These are phyloP conservation scores for Calvadosia cruxmelitensis DNA, from an alignment of 30 jellyfish, hydroid and myxozoan species.

Conservation along the genomic window DNA sequence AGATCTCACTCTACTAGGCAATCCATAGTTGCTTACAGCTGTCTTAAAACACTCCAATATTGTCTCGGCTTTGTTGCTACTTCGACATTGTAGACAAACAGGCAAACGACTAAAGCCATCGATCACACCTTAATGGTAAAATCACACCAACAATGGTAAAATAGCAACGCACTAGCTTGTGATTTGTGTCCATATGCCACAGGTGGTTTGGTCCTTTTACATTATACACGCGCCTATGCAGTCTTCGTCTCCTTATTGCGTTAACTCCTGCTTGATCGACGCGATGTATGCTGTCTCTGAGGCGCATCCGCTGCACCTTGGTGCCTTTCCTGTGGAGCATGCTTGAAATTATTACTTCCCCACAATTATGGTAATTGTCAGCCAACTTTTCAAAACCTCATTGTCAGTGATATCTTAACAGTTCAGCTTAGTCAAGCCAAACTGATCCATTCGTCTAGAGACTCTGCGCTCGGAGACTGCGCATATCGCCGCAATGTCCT, in stretches of 20 bases:
- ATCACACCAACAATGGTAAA: conserved; percentile 9
- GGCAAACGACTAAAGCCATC: conserved; percentile 42
- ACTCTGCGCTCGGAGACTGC: conserved; percentile 34
- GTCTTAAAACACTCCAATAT: conserved; percentile 3
- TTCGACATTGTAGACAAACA: conserved; percentile 21
- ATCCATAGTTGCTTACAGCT: conserved; percentile 32
- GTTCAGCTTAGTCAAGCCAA: conserved; percentile 18
- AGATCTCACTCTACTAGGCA: conserved; percentile 37
- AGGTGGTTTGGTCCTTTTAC: conserved; percentile 51
- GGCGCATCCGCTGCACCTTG: conserved; percentile 10
- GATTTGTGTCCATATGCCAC: conserved; percentile 52
- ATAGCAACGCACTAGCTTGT: conserved; percentile 35
- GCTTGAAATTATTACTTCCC: no score
- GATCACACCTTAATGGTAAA: conserved; percentile 30
- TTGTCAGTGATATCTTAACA: conserved; percentile 18
- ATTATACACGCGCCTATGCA: conserved; percentile 30
- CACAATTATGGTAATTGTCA: no score
- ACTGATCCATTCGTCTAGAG: conserved; percentile 31
- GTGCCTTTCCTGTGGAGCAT: no score
- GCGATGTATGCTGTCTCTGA: conserved; percentile 14
- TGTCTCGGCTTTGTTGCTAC: conserved; percentile 17
- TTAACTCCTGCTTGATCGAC: no score
- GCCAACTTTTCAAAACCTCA: no score
- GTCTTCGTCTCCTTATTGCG: conserved; percentile 12
- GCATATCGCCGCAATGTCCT: no score